These are phyloP conservation scores for Leptodactylus fallax DNA, from an alignment of 2,797 vertebrate species.

Conservation along the genomic window DNA sequence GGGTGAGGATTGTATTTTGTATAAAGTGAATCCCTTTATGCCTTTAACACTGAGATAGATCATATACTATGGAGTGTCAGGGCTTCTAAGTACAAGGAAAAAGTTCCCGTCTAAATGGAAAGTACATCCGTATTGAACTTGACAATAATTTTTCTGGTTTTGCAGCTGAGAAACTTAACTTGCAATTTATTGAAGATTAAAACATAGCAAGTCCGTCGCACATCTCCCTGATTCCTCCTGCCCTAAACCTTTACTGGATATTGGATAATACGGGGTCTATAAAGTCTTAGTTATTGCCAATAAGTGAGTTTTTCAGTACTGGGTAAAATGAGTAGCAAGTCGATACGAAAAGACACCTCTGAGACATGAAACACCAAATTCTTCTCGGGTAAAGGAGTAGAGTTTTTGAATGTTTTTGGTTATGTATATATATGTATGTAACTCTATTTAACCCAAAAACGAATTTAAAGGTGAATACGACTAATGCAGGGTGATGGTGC, in stretches of 20 bases:
- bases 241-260: neutral
- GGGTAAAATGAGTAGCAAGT: too few relatives aligned
- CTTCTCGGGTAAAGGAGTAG: too few relatives aligned
- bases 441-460: too few relatives aligned
- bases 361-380: too few relatives aligned
- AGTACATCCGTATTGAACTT: constrained; percentile 18
- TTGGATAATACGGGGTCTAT: neutral
- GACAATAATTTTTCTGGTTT: constrained; percentile 13
- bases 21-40: constrained; percentile 12
- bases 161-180: neutral
- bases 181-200: constrained; percentile 20
- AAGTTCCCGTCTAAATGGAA: neutral
- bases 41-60: neutral
- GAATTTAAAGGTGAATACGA: too few relatives aligned
- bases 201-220: neutral
- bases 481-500: too few relatives aligned
- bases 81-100: constrained; percentile 7
- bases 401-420: too few relatives aligned
- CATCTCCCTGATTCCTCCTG: neutral
- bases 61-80: neutral
- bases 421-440: too few relatives aligned
- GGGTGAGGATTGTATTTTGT: constrained; percentile 22
- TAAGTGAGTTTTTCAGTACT: neutral
- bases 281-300: neutral
- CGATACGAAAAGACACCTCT: too few relatives aligned